These are phyloP conservation scores for Globia sparganii DNA, from an alignment of 2,888 invertebrate genomes.

Conservation along the genomic window DNA sequence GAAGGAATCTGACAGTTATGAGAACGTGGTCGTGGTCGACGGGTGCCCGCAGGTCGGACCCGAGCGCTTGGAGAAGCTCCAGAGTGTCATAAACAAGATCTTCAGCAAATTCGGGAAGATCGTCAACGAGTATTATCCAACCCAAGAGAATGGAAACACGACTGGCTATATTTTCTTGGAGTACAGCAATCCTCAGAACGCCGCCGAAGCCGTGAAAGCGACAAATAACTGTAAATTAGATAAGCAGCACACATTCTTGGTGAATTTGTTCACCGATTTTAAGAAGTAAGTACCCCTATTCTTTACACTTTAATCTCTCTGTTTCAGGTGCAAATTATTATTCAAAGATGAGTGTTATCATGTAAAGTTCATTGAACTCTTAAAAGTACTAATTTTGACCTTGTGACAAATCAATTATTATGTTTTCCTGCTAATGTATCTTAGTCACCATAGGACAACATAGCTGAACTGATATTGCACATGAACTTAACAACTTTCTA, in stretches of 20 bases:
- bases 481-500: neutral
- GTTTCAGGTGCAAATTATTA: neutral
- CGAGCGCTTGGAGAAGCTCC: slow-evolving; percentile 97
- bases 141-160: slow-evolving; percentile 95
- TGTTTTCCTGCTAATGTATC: slow-evolving; percentile 5
- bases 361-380: slow-evolving; percentile 21
- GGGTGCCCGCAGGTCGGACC: slow-evolving; percentile 98
- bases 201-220: slow-evolving; percentile 96
- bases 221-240: slow-evolving; percentile 98
- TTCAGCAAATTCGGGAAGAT: slow-evolving; percentile 96
- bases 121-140: slow-evolving; percentile 97
- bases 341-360: neutral
- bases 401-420: neutral
- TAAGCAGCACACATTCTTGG: slow-evolving; percentile 97
- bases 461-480: neutral
- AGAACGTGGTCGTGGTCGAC: slow-evolving; percentile 98
- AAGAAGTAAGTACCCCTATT: slow-evolving; percentile 93
- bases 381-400: neutral
- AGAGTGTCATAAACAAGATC: slow-evolving; percentile 97
- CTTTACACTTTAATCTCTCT: neutral
- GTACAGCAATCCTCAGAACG: slow-evolving; percentile 95
- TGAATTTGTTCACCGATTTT: slow-evolving; percentile 98
- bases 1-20: slow-evolving; percentile 98
- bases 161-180: slow-evolving; percentile 98
- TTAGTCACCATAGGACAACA: neutral